phyloP scores from a whole-genome alignment of 2,888 invertebrate species.

The Volucella inanis region DNA sequence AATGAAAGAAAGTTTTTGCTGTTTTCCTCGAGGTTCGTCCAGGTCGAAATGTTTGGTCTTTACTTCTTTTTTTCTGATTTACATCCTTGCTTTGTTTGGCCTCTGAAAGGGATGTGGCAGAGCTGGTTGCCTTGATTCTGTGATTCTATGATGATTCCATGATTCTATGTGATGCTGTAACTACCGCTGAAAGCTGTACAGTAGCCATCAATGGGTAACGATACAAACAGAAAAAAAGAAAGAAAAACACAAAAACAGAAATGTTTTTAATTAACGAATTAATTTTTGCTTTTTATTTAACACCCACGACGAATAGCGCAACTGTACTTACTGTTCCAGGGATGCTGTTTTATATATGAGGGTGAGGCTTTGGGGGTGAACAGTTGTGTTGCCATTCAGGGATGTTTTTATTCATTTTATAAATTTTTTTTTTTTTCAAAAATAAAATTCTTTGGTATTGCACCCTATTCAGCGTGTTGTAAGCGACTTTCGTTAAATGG shows the following conservation, averaged over 20 bases:
- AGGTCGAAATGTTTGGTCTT: slow-evolving; percentile 63
- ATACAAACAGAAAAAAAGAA: slow-evolving; percentile 9
- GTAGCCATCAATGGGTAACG: slow-evolving; percentile 58
- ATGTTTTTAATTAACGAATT: slow-evolving; percentile 74
- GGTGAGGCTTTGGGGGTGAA: slow-evolving; percentile 20
- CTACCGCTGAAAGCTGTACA: slow-evolving; percentile 50
- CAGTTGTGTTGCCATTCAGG: slow-evolving; percentile 35
- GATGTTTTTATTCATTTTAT: slow-evolving; percentile 54
- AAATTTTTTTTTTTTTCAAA: slow-evolving; percentile 1
- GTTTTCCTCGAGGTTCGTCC: slow-evolving; percentile 36
- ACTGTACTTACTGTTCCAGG: slow-evolving; percentile 28
- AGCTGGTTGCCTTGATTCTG: slow-evolving; percentile 28
- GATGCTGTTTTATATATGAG: slow-evolving; percentile 14
- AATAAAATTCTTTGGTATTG: slow-evolving; percentile 34
- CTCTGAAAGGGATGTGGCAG: slow-evolving; percentile 44
- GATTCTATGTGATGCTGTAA: slow-evolving; percentile 55
- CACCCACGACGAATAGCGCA: slow-evolving; percentile 69
- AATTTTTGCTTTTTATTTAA: slow-evolving; percentile 74
- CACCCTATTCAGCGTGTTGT: slow-evolving; percentile 16
- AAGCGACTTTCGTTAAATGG: slow-evolving; percentile 32
- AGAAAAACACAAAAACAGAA: neutral
- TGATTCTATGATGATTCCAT: slow-evolving; percentile 44
- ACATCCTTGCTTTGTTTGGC: slow-evolving; percentile 23
- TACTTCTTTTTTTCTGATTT: slow-evolving; percentile 8
- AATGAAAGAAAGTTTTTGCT: slow-evolving; percentile 62